Conservation (phyloP, 2,888 invertebrate species). For the Parnassius smintheus region DNA sequence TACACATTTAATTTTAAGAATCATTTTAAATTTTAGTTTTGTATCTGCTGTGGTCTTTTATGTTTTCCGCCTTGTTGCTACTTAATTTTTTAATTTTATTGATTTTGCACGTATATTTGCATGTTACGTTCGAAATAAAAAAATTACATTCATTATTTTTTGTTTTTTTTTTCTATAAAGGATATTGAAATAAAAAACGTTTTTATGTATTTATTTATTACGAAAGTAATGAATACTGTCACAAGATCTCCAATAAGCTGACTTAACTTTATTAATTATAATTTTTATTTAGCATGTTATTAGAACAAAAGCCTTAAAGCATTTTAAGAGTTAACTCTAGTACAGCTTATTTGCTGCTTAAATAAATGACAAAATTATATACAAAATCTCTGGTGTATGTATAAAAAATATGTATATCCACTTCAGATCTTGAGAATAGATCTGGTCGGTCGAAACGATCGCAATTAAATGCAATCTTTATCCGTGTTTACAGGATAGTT, state of each 20-base stretch:
- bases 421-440: constrained; percentile 74
- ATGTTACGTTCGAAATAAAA: constrained; percentile 21
- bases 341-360: constrained; percentile 54
- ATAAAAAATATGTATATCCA: constrained; percentile 69
- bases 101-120: constrained; percentile 9
- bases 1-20: neutral
- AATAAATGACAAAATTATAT: constrained; percentile 62
- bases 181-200: constrained; percentile 41
- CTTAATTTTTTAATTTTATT: constrained; percentile 6
- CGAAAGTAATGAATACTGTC: constrained; percentile 60
- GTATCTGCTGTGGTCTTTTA: constrained; percentile 13
- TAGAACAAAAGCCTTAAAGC: constrained; percentile 74
- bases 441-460: constrained; percentile 81
- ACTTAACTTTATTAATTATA: constrained; percentile 51
- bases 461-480: constrained; percentile 66
- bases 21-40: neutral
- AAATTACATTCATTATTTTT: constrained; percentile 15
- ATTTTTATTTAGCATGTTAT: constrained; percentile 57
- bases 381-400: constrained; percentile 72
- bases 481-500: constrained; percentile 78
- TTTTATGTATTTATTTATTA: constrained; percentile 61
- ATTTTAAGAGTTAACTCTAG: constrained; percentile 55
- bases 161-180: constrained; percentile 27
- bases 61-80: constrained; percentile 19
- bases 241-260: constrained; percentile 69